Conservation (phyloP, 2,113 vertebrate species). For the Dipodomys stephensi region DNA sequence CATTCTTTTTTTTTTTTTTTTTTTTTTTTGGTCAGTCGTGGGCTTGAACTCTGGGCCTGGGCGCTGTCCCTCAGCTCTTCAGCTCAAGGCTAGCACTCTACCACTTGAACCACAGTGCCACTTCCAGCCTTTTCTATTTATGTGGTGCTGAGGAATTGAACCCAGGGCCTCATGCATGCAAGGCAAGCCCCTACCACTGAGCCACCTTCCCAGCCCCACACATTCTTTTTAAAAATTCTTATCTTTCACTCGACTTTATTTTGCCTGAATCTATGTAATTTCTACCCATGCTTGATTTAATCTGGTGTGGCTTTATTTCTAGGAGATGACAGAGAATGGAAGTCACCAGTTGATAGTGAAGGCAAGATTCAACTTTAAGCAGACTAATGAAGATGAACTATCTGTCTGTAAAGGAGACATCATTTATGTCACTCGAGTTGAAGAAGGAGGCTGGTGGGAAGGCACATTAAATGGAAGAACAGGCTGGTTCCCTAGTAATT, state of each 20-base stretch:
- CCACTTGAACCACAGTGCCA: no score
- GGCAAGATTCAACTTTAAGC: slow-evolving; percentile 98
- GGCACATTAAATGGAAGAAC: slow-evolving; percentile 94
- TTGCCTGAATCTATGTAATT: background rate
- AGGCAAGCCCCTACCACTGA: no score
- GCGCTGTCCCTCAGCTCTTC: no score
- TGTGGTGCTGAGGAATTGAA: no score
- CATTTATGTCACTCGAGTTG: slow-evolving; percentile 95
- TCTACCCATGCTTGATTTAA: background rate
- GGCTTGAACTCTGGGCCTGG: no score
- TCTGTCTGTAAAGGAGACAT: slow-evolving; percentile 97
- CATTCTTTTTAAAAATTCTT: no score
- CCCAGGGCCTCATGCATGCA: no score
- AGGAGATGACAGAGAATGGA: slow-evolving; percentile 99
- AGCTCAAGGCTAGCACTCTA: no score
- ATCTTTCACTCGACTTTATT: background rate
- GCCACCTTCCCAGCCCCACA: no score
- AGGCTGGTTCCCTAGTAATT: slow-evolving; percentile 99
- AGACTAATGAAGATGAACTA: slow-evolving; percentile 99
- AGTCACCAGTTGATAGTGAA: slow-evolving; percentile 93
- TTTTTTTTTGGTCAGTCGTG: no score
- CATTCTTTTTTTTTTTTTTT: no score
- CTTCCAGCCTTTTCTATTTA: no score
- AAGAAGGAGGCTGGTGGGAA: slow-evolving; percentile 99
- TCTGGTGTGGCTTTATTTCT: slow-evolving; percentile 66